Evolutionary conservation across 2,113 vertebrate genomes (phyloP), one percentile per base, ranked within the genome.

Genomic region (Probosciger aterrimus): DNA sequence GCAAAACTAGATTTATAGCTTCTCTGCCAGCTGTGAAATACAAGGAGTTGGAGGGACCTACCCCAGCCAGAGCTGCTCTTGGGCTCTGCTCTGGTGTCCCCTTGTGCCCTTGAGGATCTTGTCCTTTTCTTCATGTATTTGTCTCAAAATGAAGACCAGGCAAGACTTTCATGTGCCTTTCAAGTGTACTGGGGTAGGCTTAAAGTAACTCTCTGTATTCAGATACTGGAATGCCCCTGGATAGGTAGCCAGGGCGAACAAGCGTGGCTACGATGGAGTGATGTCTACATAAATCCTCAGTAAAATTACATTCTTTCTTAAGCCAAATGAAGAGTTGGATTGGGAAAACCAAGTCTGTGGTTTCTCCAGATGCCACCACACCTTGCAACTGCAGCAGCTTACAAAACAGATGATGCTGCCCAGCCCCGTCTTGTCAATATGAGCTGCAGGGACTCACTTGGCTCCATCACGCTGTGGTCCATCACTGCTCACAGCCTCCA

Each of bases 381-480:
- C n/a, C 18, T 67, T 25, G 19, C 18, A 39, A 4, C 18, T 0
- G 0, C 23, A 46, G n/a, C 37, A 65, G 25, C 65, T 17, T 27
- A 24, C 65, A 46, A 7, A 57, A 35, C 43, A 15, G 41, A 64
- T 3, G 8, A 10, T 7, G 18, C 15, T 5, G 0, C 11, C 1
- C 44, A 37, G 37, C 31, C 12, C n/a, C 18, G 30, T 39, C 37
- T 37, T 6, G n/a, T 7, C 41, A 7, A 37, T 35, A 37, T 18
- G 35, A 79, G 52, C 60, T 28, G 46, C 41, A 22, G 27, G 20
- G 33, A 9, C 31, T 63, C 70, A 6, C 44, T 25, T 13, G 64
- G 49, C 24, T 64, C 31, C 1, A 1, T 27, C 30, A 6, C 1
- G 5, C 33, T 4, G 1, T 0, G 5, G 24, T 31, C 79, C 39